These are phyloP conservation scores for Axea sp. DNA, from an alignment of 2,888 invertebrate genomes.

Conservation along the genomic window DNA sequence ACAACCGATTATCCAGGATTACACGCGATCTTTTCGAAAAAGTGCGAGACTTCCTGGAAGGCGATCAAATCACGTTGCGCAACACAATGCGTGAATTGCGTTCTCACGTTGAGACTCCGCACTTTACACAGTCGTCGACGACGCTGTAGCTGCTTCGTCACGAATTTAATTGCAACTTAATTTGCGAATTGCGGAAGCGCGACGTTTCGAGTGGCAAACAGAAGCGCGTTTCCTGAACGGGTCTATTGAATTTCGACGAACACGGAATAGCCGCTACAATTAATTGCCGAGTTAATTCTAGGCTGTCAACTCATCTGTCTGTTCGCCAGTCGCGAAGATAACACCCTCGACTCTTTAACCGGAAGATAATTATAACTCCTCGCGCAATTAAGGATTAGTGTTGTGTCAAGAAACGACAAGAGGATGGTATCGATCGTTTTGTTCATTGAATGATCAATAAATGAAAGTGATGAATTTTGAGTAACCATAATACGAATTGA, in stretches of 20 bases:
- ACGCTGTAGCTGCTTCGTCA: constrained; percentile 51
- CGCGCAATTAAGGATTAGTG: constrained; percentile 22
- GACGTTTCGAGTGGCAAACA: constrained; percentile 52
- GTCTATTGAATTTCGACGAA: constrained; percentile 71
- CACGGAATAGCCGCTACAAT: constrained; percentile 64
- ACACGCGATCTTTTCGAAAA: constrained; percentile 36
- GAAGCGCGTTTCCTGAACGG: constrained; percentile 67
- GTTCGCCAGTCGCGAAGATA: constrained; percentile 66
- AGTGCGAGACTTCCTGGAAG: constrained; percentile 21
- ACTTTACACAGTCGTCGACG: constrained; percentile 13
- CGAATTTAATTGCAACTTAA: constrained; percentile 49
- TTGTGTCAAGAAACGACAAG: constrained; percentile 3
- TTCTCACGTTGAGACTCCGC: constrained; percentile 19
- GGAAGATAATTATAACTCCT: constrained; percentile 32
- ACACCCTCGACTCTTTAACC: constrained; percentile 61
- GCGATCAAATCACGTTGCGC: constrained; percentile 16
- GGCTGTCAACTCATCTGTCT: constrained; percentile 69
- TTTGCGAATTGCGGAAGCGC: constrained; percentile 46
- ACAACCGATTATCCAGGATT: constrained; percentile 43
- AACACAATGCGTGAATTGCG: constrained; percentile 12
- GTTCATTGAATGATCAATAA: constrained; percentile 10
- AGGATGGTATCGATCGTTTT: constrained; percentile 8
- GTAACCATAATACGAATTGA: background rate
- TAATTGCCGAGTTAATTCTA: constrained; percentile 70
- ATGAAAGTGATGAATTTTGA: constrained; percentile 1